A percentile compares a stretch with the other conserved stretches of the same genome.
phyloP scores from a whole-genome alignment of 2,888 invertebrate genomes.

The Cacoxenus indagator region DNA sequence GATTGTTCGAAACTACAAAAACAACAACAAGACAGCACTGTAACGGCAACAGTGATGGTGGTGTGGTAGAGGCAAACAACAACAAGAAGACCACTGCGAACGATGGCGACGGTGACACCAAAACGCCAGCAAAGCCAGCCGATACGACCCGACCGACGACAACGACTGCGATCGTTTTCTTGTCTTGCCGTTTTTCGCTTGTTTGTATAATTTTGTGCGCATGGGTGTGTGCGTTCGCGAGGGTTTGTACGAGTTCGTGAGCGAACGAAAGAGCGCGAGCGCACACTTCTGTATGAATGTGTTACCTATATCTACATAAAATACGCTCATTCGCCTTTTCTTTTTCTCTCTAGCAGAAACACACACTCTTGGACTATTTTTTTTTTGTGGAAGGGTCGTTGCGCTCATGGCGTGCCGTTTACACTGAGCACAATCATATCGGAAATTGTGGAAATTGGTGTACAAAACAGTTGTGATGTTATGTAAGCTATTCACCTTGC shows the following conservation, averaged over 20 bases:
- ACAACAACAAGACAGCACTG: background rate
- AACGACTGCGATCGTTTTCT: background rate
- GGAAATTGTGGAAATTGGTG: background rate
- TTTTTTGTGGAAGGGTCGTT: slow-evolving; percentile 16
- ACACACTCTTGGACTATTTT: background rate
- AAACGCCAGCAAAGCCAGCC: slow-evolving; percentile 6
- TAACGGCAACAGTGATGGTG: background rate
- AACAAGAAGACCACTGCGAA: background rate
- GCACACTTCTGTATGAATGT: too few relatives aligned
- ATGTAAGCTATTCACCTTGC: too few relatives aligned
- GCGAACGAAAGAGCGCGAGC: too few relatives aligned
- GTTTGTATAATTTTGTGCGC: background rate
- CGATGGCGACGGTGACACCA: background rate
- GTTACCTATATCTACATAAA: too few relatives aligned
- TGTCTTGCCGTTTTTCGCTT: background rate
- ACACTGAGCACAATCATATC: background rate
- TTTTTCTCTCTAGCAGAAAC: too few relatives aligned
- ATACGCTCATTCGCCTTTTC: too few relatives aligned
- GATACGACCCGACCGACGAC: too few relatives aligned
- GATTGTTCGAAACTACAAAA: slow-evolving; percentile 17
- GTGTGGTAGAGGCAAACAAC: slow-evolving; percentile 10
- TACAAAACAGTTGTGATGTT: too few relatives aligned
- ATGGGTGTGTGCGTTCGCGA: background rate
- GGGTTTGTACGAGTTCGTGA: too few relatives aligned
- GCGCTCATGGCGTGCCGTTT: background rate